Percentiles rank a stretch among this genome's conserved stretches.
These are phyloP conservation scores for Eonycteris spelaea DNA, from an alignment of 2,113 vertebrate genomes.

Conservation along the genomic window DNA sequence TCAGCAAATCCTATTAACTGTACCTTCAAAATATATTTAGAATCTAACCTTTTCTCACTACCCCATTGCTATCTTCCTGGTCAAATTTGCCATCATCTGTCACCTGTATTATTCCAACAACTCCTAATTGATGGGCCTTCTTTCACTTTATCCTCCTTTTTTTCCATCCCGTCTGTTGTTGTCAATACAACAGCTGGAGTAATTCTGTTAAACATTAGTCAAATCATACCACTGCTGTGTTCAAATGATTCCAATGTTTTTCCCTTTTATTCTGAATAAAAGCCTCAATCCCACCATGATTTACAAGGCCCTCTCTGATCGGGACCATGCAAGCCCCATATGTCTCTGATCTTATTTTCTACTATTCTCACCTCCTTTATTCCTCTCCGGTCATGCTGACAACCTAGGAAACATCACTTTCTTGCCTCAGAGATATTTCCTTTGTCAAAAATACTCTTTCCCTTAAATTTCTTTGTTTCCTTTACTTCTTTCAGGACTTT, in stretches of 20 bases:
- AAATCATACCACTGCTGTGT: not conserved
- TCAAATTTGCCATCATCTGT: not conserved
- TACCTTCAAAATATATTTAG: not conserved
- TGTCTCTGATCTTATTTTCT: not conserved
- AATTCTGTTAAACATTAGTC: not conserved
- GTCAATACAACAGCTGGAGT: not conserved
- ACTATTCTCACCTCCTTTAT: not conserved
- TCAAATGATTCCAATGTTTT: not conserved
- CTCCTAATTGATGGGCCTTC: not conserved
- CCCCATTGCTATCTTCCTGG: not conserved
- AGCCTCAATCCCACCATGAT: not conserved
- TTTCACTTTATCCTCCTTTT: not conserved
- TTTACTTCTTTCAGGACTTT: not conserved
- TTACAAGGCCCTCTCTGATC: not conserved
- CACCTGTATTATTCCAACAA: not conserved
- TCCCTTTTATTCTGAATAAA: not conserved
- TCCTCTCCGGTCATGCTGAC: not conserved
- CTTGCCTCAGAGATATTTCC: not conserved
- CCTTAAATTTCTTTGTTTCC: not conserved
- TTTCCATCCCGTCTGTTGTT: not conserved
- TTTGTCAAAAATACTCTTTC: not conserved
- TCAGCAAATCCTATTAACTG: not conserved
- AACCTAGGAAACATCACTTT: not conserved
- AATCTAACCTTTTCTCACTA: not conserved
- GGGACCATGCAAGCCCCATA: rapidly evolving